Evolutionary conservation across 2,113 vertebrate genomes (phyloP).

Genomic region (Glaucomys volans): DNA sequence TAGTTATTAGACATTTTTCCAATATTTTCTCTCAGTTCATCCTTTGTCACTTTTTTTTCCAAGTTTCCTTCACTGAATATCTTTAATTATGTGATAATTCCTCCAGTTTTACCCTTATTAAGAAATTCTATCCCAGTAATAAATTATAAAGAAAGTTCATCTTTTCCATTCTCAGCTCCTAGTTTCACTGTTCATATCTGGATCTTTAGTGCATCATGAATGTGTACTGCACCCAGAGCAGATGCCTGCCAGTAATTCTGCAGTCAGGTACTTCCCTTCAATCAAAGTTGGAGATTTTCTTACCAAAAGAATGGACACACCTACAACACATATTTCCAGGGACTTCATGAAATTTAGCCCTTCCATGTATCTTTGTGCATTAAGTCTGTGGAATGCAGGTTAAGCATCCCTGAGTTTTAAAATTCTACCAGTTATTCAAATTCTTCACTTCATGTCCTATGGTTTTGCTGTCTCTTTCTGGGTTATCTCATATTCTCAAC

Average conservation of each 20-base stretch:
- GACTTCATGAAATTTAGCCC: neutral
- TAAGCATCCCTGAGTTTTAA: neutral
- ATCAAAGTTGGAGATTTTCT: neutral
- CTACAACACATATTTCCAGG: neutral
- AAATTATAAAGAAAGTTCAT: neutral
- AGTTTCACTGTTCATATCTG: neutral
- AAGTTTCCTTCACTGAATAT: neutral
- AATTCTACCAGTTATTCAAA: neutral
- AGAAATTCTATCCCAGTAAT: neutral
- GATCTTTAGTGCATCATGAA: neutral
- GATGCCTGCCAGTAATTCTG: neutral
- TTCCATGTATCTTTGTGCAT: neutral
- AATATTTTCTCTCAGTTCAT: slow-evolving; percentile 6
- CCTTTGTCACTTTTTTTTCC: slow-evolving; percentile 9
- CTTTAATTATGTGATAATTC: neutral
- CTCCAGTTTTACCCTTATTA: neutral
- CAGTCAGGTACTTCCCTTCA: neutral
- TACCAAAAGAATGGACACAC: neutral
- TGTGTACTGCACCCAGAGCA: neutral
- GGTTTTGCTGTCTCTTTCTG: neutral
- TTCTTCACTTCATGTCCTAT: neutral
- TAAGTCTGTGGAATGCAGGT: neutral
- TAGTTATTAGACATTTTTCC: neutral
- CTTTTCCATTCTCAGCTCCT: neutral
- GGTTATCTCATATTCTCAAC: slow-evolving; percentile 4